Base-by-base conservation (phyloP, 2,797 vertebrate genomes). In the Heteromormyrus szaboi region DNA sequence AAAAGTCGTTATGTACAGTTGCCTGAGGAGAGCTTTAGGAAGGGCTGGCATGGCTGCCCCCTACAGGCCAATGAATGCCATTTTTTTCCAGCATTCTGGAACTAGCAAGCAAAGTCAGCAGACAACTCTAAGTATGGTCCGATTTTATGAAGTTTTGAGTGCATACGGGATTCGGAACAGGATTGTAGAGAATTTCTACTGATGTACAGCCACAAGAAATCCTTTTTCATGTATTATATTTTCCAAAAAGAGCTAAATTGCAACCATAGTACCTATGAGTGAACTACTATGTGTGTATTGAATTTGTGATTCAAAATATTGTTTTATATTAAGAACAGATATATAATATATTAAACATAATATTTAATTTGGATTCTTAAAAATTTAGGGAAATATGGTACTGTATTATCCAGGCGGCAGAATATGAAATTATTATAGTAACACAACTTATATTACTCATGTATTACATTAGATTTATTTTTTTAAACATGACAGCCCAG, bases 281-380 rank as follows among this genome's bases (percentile, higher is more conserved):
- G 19, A 81, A 56, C 37, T 22, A 37, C 25, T 68, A 68, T 79
- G 29, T 56, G 22, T 88, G 87, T 76, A 25, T 41, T 54, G 50
- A 62, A 68, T 33, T 76, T 83, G 72, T 59, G 87, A 81, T 83
- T 88, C 33, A 88, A 88, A 81, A 81, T 88, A 51, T 88, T 59
- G 44, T 72, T 81, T 88, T 88, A 83, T 88, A 88, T 83, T n/a
- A 53, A 81, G 76, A 83, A 50, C 14, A 29, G 14, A 83, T 29
- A 88, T 37, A 88, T 79, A 46, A 81, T 29, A 72, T 72, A 72
- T 33, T 29, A 72, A 17, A 72, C 4, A 5, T 54, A 76, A 79
- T 79, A 79, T 79, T 46, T n/a, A n/a, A 79, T 79, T 79, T 44
- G 72, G 72, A 79, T 79, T 44, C 37, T 44, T 41, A 46, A 79